Percentiles rank a stretch among this genome's conserved stretches.
Evolutionary conservation across 1,140 invertebrate genomes (phyloP).

Genomic region (Saxidomus purpurata): DNA sequence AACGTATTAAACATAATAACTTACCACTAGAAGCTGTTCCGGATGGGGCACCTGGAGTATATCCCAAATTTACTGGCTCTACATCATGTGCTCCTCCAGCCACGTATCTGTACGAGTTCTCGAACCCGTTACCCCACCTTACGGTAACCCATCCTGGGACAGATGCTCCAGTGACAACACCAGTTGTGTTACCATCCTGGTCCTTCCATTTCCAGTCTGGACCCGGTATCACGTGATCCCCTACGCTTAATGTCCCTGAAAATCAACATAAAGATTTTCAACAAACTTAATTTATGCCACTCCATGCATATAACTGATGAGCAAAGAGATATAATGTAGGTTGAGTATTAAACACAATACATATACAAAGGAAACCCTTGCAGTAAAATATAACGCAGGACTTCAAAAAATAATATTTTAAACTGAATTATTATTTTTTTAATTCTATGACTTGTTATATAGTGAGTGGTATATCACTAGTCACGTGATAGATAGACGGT

Average conservation of each 20-base stretch:
- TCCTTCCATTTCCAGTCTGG: conserved; percentile 39
- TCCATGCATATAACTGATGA: no score
- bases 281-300: no score
- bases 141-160: conserved; percentile 4
- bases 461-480: no score
- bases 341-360: no score
- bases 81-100: neutral
- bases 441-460: no score
- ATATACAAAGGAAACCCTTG: no score
- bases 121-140: neutral
- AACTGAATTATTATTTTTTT: no score
- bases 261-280: neutral
- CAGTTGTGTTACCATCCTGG: conserved; percentile 15
- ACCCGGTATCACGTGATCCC: conserved; percentile 9
- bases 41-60: neutral
- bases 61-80: neutral
- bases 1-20: no score
- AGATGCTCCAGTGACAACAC: neutral
- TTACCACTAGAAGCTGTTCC: neutral
- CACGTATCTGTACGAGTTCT: neutral
- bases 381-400: no score
- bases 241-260: neutral
- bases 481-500: no score
- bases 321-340: no score
- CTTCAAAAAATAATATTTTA: no score